Base-by-base conservation (phyloP, 2,888 invertebrate genomes). In the Gasteruption jaculator region DNA sequence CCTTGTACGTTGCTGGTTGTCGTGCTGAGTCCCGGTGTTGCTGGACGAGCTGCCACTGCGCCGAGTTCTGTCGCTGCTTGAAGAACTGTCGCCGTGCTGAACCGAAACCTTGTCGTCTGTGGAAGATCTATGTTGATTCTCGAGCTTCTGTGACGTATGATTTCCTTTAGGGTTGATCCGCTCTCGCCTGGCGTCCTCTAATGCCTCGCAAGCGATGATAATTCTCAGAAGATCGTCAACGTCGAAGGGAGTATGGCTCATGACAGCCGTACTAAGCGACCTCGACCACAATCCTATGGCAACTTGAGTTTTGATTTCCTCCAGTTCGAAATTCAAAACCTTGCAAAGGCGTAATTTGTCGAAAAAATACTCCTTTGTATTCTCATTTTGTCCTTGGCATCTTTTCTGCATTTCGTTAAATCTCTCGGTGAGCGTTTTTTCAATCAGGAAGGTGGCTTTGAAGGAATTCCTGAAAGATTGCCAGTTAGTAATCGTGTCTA, bases 261-360 rank as follows among this genome's bases (percentile, higher is more conserved):
- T 29, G n/a, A 52, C 36, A 7, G 31, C 37, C 1, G 30, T 22
- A 26, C 45, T 43, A 2, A 40, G 10, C 12, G 30, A 33, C 30
- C 29, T 35, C 2, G 46, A 44, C 41, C 41, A 44, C 14, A 52
- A 11, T 1, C 49, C 43, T 1, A 46, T 24, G 5, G 49, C 48
- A 7, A 50, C 16, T 22, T 50, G 36, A 14, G 34, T 38, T 34
- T 46, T 47, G 1, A 14, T 46, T 12, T 49, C 48, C 1, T 4
- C 20, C 1, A 46, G 8, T 0, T 20, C 20, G 1, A 52, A 19
- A 3, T 22, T 18, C 3, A 50, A 18, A 1, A 32, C 45, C 11
- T 39, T 42, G 20, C 48, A 52, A 6, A 45, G 7, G 2, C 46
- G 32, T 2, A 49, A 24, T 19, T 52, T 49, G 14, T 47, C 43